A percentile compares a stretch with the other conserved stretches of the same genome.
phyloP scores from a whole-genome alignment of 2,113 vertebrate genomes.

The Strix aluco region DNA sequence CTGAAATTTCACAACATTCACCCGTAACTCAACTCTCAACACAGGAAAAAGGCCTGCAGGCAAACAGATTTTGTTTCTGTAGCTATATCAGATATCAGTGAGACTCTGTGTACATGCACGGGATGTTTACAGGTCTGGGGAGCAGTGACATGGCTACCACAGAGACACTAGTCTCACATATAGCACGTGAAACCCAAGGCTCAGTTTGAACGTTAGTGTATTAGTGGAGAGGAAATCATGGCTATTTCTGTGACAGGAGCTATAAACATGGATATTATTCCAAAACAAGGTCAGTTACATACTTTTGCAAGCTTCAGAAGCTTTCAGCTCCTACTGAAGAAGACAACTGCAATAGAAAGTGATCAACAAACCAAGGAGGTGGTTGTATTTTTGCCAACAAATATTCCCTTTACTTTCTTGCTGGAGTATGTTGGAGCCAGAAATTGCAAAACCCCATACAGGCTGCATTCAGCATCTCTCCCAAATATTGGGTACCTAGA shows the following conservation, averaged over 20 bases:
- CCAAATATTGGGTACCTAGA: background rate
- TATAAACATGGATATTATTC: background rate
- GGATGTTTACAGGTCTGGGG: background rate
- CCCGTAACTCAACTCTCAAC: background rate
- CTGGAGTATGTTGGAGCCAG: background rate
- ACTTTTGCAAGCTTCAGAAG: background rate
- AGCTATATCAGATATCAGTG: background rate
- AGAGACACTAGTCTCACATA: background rate
- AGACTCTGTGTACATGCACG: fast-evolving
- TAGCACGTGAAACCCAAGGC: background rate
- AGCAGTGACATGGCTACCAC: background rate
- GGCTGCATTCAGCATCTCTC: background rate
- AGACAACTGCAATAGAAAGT: background rate
- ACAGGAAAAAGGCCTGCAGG: background rate
- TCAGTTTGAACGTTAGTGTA: background rate
- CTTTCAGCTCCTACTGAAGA: background rate
- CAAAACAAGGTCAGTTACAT: background rate
- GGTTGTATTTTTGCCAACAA: background rate
- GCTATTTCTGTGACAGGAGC: background rate
- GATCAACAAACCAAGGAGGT: background rate
- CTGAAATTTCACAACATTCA: background rate
- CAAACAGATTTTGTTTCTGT: background rate
- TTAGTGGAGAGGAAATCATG: background rate
- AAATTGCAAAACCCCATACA: background rate
- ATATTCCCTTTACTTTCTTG: background rate